phyloP scores from a whole-genome alignment of 2,113 vertebrate species.

The Chaenocephalus aceratus region DNA sequence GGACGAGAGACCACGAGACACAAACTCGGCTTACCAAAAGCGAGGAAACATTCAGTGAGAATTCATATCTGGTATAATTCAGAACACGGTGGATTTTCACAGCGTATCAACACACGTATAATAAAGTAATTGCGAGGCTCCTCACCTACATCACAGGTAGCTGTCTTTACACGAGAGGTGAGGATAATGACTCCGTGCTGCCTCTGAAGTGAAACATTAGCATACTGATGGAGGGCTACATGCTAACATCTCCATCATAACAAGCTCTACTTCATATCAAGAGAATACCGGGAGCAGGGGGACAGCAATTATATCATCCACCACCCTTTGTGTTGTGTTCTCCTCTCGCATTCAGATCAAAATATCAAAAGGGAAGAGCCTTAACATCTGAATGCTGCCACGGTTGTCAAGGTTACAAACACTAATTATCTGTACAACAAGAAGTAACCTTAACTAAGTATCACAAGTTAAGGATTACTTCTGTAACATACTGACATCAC shows the following conservation, averaged over 20 bases:
- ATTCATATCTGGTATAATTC: background rate
- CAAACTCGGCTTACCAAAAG: conserved; percentile 20
- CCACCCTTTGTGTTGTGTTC: conserved; percentile 39
- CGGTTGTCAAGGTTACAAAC: no score
- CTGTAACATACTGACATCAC: no score
- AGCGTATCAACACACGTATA: conserved; percentile 30
- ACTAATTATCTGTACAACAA: no score
- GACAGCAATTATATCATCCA: conserved; percentile 34
- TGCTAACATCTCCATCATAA: conserved; percentile 57
- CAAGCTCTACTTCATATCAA: background rate
- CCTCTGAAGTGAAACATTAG: conserved; percentile 69
- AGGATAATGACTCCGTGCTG: conserved; percentile 61
- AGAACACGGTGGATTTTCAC: conserved; percentile 42
- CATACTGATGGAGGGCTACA: conserved; percentile 72
- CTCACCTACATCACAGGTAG: conserved; percentile 45
- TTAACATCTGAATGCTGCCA: conserved; percentile 25
- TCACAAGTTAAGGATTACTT: no score
- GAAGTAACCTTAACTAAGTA: no score
- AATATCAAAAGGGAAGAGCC: conserved; percentile 35
- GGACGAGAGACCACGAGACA: conserved; percentile 9
- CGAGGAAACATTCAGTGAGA: background rate
- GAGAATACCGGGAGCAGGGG: conserved; percentile 24
- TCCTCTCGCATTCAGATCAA: conserved; percentile 29
- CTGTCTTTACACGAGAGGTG: conserved; percentile 64
- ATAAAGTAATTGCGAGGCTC: conserved; percentile 51